phyloP scores from a whole-genome alignment of 2,888 invertebrate genomes.

The Parnassius orleans region DNA sequence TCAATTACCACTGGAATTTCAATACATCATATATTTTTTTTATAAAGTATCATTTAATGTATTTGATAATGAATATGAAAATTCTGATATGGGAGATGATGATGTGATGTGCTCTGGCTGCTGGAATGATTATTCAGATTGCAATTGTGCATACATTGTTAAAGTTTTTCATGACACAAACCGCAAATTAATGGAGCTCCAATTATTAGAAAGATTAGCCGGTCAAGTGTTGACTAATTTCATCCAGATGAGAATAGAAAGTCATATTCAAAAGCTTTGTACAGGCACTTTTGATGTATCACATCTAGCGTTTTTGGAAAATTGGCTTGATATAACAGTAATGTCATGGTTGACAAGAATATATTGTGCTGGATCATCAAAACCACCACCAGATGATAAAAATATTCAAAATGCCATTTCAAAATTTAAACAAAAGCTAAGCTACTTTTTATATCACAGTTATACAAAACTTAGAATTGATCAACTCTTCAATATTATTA shows the following conservation, averaged over 20 bases:
- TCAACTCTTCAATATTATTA: constrained; percentile 97
- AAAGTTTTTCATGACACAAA: constrained; percentile 89
- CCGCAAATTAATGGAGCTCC: constrained; percentile 87
- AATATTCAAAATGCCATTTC: constrained; percentile 80
- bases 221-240: constrained; percentile 92
- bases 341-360: constrained; percentile 93
- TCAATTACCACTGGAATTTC: constrained; percentile 86
- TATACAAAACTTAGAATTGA: constrained; percentile 94
- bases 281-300: constrained; percentile 93
- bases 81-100: constrained; percentile 81
- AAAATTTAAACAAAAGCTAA: constrained; percentile 87
- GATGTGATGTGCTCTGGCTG: constrained; percentile 87
- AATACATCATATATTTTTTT: constrained; percentile 86
- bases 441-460: constrained; percentile 91
- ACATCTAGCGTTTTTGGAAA: constrained; percentile 87
- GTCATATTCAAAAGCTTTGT: constrained; percentile 91
- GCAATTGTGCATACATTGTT: constrained; percentile 84
- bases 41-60: constrained; percentile 89
- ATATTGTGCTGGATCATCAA: constrained; percentile 85
- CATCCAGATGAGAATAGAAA: constrained; percentile 90
- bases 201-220: constrained; percentile 89
- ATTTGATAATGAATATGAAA: constrained; percentile 78
- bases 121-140: constrained; percentile 80
- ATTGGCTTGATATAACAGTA: constrained; percentile 93
- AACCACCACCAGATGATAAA: constrained; percentile 78